Evolutionary conservation across 2,113 vertebrate genomes (phyloP), one percentile per base, ranked within the genome.

Genomic region (Eupsittula cactorum): DNA sequence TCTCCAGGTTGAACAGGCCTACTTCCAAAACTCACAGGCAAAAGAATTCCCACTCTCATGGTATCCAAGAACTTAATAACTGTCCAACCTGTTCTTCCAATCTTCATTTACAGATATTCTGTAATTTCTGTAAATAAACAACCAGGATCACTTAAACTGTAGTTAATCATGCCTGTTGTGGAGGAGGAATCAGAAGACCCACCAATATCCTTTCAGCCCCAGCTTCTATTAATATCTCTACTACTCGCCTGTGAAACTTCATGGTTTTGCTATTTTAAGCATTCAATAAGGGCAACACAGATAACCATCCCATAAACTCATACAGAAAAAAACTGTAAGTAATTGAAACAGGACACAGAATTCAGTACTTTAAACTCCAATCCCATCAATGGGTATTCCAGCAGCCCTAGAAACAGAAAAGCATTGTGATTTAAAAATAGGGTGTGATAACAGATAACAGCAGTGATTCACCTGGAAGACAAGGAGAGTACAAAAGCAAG

Each of bases 361-460:
- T 15, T 33, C 91, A 47, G 62, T 82, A 76, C 44, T 41, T 79
- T 78, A 73, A 94, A 94, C 63, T 68, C 73, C 69, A 78, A 2
- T 67, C 35, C 27, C 35, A 24, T 35, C 70, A 94, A 94, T 18
- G 53, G 91, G 29, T 52, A 89, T 44, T 84, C 37, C 59, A 90
- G 31, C 11, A 4, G 67, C 46, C 25, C 53, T 67, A 89, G 71
- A 94, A 96, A 89, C 84, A 92, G 67, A 92, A 87, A 62, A 82
- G 96, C 49, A 79, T 28, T 65, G 70, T 59, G 44, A n/a, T 86
- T 95, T 94, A 91, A 95, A 96, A 96, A 85, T 79, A 85, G 90
- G 96, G 96, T 90, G 94, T 96, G 95, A 97, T 91, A 94, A 70
- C 67, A 94, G 93, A 96, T 96, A 97, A 95, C 91, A 96, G 71